These are phyloP conservation scores for Auanema sp. DNA, from an alignment of 2,888 invertebrate genomes.

Conservation along the genomic window DNA sequence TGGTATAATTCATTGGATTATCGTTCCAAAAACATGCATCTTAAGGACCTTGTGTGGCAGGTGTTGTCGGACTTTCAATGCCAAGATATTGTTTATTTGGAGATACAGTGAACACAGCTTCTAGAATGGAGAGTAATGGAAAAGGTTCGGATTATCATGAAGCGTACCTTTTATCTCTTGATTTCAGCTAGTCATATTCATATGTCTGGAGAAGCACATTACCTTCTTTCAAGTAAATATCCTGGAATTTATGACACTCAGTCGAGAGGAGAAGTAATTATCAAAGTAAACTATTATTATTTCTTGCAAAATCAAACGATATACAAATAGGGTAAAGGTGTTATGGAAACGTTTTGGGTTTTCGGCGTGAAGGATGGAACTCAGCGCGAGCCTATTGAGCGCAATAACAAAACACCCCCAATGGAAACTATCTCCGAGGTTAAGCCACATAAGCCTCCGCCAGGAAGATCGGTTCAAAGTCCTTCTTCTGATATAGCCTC, in stretches of 20 bases:
- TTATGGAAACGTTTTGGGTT: slow-evolving; percentile 35
- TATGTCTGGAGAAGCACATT: slow-evolving; percentile 48
- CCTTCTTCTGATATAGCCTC: background rate
- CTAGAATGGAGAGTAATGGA: slow-evolving; percentile 58
- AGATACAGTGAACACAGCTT: slow-evolving; percentile 60
- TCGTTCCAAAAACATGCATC: background rate
- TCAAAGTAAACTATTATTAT: too few relatives aligned
- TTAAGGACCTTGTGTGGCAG: slow-evolving; percentile 51
- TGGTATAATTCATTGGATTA: slow-evolving; percentile 12
- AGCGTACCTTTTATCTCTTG: too few relatives aligned
- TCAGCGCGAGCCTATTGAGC: background rate
- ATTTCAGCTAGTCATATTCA: slow-evolving; percentile 52
- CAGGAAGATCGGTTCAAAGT: background rate
- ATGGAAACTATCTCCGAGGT: background rate
- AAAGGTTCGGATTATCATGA: slow-evolving; percentile 42
- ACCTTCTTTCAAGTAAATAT: slow-evolving; percentile 42
- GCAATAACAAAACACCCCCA: background rate
- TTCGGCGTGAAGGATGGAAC: slow-evolving; percentile 7
- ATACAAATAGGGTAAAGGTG: slow-evolving; percentile 28
- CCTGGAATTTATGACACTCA: slow-evolving; percentile 52
- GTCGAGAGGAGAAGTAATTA: slow-evolving; percentile 57
- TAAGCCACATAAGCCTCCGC: background rate
- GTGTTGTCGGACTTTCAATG: slow-evolving; percentile 56
- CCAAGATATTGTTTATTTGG: slow-evolving; percentile 60
- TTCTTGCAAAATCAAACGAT: background rate